Evolutionary conservation across 2,113 vertebrate species (phyloP).

Genomic region (Polypterus bichir): DNA sequence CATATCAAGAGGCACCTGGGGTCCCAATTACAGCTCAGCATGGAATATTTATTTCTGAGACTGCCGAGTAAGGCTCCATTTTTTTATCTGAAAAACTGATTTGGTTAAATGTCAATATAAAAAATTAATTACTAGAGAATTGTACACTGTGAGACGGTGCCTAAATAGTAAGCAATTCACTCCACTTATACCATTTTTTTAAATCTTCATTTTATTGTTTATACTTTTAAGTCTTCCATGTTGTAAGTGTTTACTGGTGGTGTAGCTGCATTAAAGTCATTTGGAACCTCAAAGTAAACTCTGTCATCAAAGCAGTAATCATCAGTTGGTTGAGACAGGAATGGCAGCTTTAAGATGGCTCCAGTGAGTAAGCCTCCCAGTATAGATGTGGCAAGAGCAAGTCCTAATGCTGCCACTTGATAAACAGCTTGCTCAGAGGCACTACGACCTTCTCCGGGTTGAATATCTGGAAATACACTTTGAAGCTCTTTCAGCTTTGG

Average conservation of each 20-base stretch:
- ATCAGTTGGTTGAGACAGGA: slow-evolving; percentile 40
- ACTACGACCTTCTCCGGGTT: slow-evolving; percentile 35
- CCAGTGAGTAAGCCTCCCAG: slow-evolving; percentile 50
- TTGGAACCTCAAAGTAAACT: slow-evolving; percentile 50
- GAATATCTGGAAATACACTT: slow-evolving; percentile 35
- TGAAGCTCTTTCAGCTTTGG: slow-evolving; percentile 29
- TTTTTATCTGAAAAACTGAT: too few relatives aligned
- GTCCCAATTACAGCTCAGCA: too few relatives aligned
- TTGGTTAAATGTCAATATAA: too few relatives aligned
- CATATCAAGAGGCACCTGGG: too few relatives aligned
- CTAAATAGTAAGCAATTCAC: too few relatives aligned
- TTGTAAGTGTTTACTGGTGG: neutral
- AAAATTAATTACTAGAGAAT: too few relatives aligned
- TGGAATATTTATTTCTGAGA: too few relatives aligned
- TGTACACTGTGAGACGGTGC: too few relatives aligned
- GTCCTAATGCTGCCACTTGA: slow-evolving; percentile 46
- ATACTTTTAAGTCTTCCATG: slow-evolving; percentile 20
- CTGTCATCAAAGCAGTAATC: slow-evolving; percentile 56
- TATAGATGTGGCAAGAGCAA: slow-evolving; percentile 36
- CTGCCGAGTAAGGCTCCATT: too few relatives aligned
- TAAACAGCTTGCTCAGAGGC: slow-evolving; percentile 44
- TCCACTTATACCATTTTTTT: too few relatives aligned
- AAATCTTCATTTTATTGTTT: neutral
- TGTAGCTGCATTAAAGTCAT: slow-evolving; percentile 21
- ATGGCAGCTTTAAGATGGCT: slow-evolving; percentile 39